Evolutionary conservation across 1,140 invertebrate genomes (phyloP).

Genomic region (Batillaria attramentaria): DNA sequence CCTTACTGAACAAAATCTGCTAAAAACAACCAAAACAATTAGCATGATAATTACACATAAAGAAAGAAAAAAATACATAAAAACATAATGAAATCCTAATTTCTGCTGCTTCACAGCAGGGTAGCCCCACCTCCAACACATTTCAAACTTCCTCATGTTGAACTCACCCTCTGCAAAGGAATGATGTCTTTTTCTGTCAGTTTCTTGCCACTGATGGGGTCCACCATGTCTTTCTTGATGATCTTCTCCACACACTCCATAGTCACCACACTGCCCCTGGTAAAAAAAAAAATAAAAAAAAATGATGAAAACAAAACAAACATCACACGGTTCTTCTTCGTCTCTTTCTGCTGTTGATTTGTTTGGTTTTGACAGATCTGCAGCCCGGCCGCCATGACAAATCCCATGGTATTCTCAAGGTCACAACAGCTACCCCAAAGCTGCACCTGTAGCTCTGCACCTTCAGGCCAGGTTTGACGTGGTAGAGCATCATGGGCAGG

Average conservation of each 20-base stretch:
- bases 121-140: slow-evolving; percentile 14
- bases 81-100: slow-evolving; percentile 27
- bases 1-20: too few relatives aligned
- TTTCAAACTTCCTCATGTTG: too few relatives aligned
- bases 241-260: slow-evolving; percentile 97
- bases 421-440: too few relatives aligned
- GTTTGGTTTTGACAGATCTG: too few relatives aligned
- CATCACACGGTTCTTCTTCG: too few relatives aligned
- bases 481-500: too few relatives aligned
- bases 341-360: too few relatives aligned
- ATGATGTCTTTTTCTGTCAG: slow-evolving; percentile 96
- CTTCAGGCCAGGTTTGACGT: too few relatives aligned
- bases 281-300: slow-evolving; percentile 50
- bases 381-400: too few relatives aligned
- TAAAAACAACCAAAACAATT: slow-evolving; percentile 31
- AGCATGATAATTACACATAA: background rate
- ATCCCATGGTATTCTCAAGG: too few relatives aligned
- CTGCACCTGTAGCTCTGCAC: too few relatives aligned
- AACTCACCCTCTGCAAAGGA: slow-evolving; percentile 86
- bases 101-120: background rate
- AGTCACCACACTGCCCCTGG: slow-evolving; percentile 94
- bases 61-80: background rate
- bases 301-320: background rate
- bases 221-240: slow-evolving; percentile 97
- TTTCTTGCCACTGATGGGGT: slow-evolving; percentile 91